phyloP scores from a whole-genome alignment of 2,888 invertebrate species.

The Dioctria linearis region DNA sequence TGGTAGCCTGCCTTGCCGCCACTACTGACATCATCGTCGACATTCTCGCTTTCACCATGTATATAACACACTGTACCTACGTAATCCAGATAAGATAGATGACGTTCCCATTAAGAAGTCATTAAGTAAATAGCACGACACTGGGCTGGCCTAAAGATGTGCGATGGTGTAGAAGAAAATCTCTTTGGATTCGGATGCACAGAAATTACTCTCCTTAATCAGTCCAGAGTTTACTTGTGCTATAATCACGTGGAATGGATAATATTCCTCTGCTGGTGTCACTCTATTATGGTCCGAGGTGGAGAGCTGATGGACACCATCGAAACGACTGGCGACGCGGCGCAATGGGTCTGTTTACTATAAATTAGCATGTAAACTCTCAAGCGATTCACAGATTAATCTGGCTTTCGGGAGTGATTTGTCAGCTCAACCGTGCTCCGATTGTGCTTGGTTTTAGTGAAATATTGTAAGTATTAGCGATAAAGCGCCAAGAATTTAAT shows the following conservation, averaged over 20 bases:
- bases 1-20: too few species aligned
- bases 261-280: not conserved
- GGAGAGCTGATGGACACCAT: not conserved
- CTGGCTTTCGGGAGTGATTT: not conserved
- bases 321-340: too few species aligned
- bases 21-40: too few species aligned
- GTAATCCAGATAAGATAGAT: not conserved
- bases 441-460: not conserved
- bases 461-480: not conserved
- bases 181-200: conserved; percentile 33
- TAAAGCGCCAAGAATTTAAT: too few species aligned
- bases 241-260: too few species aligned
- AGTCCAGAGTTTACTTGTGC: conserved; percentile 5
- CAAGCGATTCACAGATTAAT: conserved; percentile 27
- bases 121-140: conserved; percentile 39
- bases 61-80: not conserved
- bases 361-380: conserved; percentile 15
- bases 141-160: not conserved
- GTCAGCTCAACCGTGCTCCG: not conserved
- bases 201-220: conserved; percentile 25
- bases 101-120: conserved; percentile 36
- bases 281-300: not conserved
- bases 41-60: too few species aligned
- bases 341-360: not conserved
- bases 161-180: not conserved